Conservation (phyloP, 1,140 invertebrate genomes). For the Aphis craccivora region DNA sequence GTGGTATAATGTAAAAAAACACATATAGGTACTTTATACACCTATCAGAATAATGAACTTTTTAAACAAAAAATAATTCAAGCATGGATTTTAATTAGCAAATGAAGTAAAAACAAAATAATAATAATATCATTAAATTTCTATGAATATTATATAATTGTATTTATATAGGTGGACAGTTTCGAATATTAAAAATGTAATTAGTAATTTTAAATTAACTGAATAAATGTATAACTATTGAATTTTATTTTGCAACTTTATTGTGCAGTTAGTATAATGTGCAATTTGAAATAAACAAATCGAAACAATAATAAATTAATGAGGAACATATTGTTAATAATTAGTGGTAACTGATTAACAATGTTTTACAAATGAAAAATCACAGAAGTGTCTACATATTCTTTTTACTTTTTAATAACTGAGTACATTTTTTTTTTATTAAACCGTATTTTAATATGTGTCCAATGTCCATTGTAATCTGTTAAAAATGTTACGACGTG, state of each 20-base stretch:
- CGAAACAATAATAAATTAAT: not conserved
- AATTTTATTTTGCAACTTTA: not conserved
- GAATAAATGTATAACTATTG: not conserved
- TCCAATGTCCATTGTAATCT: not conserved
- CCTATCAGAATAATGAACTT: not conserved
- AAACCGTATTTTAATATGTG: no score
- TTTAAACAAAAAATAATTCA: not conserved
- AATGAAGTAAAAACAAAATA: not conserved
- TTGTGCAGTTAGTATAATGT: not conserved
- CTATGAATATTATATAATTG: not conserved
- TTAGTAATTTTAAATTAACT: not conserved
- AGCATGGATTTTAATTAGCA: not conserved
- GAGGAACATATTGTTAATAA: not conserved
- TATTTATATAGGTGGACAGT: not conserved
- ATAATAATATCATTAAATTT: not conserved
- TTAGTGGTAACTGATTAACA: not conserved
- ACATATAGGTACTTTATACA: not conserved
- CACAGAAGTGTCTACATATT: no score
- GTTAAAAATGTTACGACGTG: not conserved
- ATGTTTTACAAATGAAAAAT: not conserved
- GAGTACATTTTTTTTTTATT: no score
- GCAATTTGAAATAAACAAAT: not conserved
- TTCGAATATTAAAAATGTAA: not conserved
- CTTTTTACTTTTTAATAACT: no score
- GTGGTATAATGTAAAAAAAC: not conserved